Evolutionary conservation across 2,888 invertebrate genomes (phyloP).

Genomic region (Sepioteuthis lessoniana): DNA sequence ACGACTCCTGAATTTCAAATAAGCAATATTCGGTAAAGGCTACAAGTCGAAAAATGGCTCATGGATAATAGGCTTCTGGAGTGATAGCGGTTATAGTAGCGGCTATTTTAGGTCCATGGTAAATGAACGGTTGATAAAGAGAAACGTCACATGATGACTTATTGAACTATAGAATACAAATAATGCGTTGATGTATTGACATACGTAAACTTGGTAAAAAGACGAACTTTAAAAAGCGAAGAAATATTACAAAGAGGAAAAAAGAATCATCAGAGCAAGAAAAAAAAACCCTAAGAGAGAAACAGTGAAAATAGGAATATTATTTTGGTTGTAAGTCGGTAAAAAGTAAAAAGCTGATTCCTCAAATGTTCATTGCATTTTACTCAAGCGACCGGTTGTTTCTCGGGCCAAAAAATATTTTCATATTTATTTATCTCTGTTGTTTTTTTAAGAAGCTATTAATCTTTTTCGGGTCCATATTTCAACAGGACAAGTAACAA

Average conservation of each 20-base stretch:
- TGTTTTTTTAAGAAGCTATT: no score
- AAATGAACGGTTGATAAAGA: not conserved
- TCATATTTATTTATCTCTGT: no score
- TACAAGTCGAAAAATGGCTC: not conserved
- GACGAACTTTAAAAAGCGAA: not conserved
- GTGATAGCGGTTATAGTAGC: not conserved
- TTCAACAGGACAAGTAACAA: no score
- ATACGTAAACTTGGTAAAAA: not conserved
- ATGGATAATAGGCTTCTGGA: not conserved
- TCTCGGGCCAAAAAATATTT: no score
- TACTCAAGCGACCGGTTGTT: no score
- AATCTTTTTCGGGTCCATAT: no score
- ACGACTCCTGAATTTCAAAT: conserved; percentile 7
- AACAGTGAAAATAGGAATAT: no score
- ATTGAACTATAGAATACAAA: not conserved
- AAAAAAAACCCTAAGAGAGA: no score
- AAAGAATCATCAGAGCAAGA: not conserved
- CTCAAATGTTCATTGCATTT: no score
- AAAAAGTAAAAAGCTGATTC: no score
- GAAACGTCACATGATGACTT: not conserved
- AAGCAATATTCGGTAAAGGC: not conserved
- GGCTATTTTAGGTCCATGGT: not conserved
- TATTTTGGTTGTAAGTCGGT: no score
- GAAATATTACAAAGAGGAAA: not conserved
- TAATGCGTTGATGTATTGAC: not conserved